These are phyloP conservation scores for Lates japonicus DNA, from an alignment of 2,797 vertebrate genomes.

Conservation along the genomic window DNA sequence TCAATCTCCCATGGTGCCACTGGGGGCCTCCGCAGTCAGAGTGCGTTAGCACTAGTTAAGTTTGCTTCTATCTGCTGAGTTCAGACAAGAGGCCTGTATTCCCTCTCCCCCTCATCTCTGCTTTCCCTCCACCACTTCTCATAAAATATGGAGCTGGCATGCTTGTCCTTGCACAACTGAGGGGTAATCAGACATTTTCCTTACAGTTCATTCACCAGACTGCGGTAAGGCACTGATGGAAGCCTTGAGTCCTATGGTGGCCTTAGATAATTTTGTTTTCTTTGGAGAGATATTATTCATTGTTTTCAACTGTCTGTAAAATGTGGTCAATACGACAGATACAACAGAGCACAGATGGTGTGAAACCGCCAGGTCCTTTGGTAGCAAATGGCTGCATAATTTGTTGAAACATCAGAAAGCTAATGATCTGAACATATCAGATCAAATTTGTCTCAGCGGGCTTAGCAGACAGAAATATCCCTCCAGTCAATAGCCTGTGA, in stretches of 20 bases:
- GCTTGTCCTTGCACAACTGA: constrained; percentile 58
- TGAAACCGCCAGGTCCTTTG: constrained; percentile 43
- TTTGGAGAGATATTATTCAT: constrained; percentile 24
- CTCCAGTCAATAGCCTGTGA: constrained; percentile 40
- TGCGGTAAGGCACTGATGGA: constrained; percentile 13
- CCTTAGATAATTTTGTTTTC: constrained; percentile 11
- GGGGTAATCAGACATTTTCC: constrained; percentile 49
- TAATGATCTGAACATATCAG: constrained; percentile 70
- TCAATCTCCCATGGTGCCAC: constrained; percentile 65
- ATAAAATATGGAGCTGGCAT: constrained; percentile 65
- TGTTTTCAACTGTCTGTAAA: constrained; percentile 44
- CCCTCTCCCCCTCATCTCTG: constrained; percentile 27
- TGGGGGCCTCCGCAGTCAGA: constrained; percentile 56
- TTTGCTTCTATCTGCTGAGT: constrained; percentile 54
- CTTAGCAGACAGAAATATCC: constrained; percentile 62
- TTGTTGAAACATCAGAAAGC: constrained; percentile 65
- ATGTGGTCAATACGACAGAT: constrained; percentile 32
- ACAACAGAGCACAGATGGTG: constrained; percentile 56
- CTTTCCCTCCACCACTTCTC: constrained; percentile 44
- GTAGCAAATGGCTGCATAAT: constrained; percentile 63
- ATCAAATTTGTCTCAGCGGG: constrained; percentile 65
- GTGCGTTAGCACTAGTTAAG: constrained; percentile 48
- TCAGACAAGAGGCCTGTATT: constrained; percentile 54
- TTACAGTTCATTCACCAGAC: constrained; percentile 36
- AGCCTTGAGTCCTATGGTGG: not conserved